These are phyloP conservation scores for Pandemis corylana DNA, from an alignment of 2,888 invertebrate species.

Conservation along the genomic window DNA sequence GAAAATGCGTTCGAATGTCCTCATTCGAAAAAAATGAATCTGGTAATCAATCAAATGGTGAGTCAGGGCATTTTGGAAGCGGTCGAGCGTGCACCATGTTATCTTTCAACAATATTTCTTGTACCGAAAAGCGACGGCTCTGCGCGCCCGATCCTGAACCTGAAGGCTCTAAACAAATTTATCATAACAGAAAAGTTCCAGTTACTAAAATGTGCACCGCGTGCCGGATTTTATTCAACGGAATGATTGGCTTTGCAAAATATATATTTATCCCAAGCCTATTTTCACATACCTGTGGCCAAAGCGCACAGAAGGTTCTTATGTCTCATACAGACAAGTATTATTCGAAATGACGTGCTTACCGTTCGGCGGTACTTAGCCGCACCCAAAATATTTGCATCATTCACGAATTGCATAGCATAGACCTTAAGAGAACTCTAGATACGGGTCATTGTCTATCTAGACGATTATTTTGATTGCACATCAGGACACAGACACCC, in stretches of 20 bases:
- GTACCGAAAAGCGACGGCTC: conserved; percentile 28
- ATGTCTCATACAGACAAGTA: conserved; percentile 35
- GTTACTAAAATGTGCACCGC: conserved; percentile 40
- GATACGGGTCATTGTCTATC: conserved; percentile 43
- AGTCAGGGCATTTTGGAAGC: conserved; percentile 35
- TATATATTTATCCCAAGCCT: conserved; percentile 44
- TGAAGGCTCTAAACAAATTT: conserved; percentile 38
- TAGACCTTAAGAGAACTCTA: conserved; percentile 38
- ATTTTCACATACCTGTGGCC: conserved; percentile 42
- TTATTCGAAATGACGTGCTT: conserved; percentile 45
- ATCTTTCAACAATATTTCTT: conserved; percentile 36
- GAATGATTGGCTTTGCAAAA: conserved; percentile 41
- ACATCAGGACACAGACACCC: conserved; percentile 28
- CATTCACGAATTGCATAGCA: conserved; percentile 45
- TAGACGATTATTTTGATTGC: conserved; percentile 47
- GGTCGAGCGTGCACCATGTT: conserved; percentile 28
- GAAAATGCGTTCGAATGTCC: not conserved
- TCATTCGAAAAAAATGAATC: conserved; percentile 20
- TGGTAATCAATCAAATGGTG: conserved; percentile 36
- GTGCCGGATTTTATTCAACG: conserved; percentile 41
- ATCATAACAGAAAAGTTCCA: conserved; percentile 36
- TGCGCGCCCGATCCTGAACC: conserved; percentile 37
- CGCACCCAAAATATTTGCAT: conserved; percentile 43
- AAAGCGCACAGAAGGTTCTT: conserved; percentile 43
- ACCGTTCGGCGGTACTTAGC: conserved; percentile 46